These are phyloP conservation scores for Cairina moschata DNA, from an alignment of 2,113 vertebrate species.

Conservation along the genomic window DNA sequence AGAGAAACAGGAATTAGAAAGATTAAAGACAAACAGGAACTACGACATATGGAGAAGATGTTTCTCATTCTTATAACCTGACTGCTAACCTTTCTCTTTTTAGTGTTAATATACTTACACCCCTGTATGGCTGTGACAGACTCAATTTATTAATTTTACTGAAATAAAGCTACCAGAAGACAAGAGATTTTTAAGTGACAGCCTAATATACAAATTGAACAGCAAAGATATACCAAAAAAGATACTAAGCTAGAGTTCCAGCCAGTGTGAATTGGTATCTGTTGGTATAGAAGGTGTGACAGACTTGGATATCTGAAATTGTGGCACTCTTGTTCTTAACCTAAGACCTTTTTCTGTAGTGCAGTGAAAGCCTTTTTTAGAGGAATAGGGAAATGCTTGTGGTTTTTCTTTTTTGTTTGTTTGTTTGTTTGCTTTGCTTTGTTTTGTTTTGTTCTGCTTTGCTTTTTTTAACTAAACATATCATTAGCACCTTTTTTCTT, in stretches of 20 bases:
- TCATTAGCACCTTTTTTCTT: neutral
- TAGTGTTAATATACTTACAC: neutral
- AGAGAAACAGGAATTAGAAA: conserved; percentile 34
- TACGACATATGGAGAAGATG: neutral
- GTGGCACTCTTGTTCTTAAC: neutral
- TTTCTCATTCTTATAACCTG: neutral
- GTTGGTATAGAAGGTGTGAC: neutral
- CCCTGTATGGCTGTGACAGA: neutral
- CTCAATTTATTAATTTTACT: neutral
- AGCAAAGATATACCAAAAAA: neutral
- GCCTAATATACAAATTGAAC: neutral
- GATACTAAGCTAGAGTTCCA: neutral
- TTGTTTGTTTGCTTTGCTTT: too few relatives aligned
- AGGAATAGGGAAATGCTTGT: neutral
- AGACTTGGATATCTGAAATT: neutral
- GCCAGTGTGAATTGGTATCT: neutral
- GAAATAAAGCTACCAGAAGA: neutral
- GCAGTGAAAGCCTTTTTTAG: neutral
- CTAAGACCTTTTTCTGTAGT: neutral
- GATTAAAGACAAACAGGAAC: neutral
- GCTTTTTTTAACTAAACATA: neutral
- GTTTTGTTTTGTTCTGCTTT: too few relatives aligned
- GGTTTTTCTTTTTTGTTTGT: too few relatives aligned
- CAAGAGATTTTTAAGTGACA: neutral
- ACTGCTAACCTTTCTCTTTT: neutral